These are phyloP conservation scores for Trichonephila clavata DNA, from an alignment of 1,140 invertebrate genomes.

Conservation along the genomic window DNA sequence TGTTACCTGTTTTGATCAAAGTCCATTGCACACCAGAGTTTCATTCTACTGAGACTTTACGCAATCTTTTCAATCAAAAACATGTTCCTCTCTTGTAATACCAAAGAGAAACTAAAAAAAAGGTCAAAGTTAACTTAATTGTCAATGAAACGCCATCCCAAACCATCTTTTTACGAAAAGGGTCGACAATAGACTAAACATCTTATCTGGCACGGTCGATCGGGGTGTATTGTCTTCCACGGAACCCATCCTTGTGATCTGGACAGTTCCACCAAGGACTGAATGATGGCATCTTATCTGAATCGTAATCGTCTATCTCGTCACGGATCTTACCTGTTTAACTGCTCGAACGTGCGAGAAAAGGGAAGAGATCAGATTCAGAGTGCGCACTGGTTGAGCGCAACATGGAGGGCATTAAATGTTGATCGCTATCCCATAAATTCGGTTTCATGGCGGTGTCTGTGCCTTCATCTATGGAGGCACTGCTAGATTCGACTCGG, in stretches of 20 bases:
- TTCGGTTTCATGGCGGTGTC: background rate
- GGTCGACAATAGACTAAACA: background rate
- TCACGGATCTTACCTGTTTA: slow-evolving; percentile 14
- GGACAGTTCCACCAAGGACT: background rate
- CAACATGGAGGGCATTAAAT: background rate
- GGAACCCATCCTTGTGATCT: background rate
- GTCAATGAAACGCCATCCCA: background rate
- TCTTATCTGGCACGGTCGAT: background rate
- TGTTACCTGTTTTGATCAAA: no score
- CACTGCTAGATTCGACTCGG: background rate
- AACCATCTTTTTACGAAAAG: background rate
- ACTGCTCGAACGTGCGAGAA: slow-evolving; percentile 1
- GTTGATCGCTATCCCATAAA: background rate
- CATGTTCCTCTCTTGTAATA: background rate
- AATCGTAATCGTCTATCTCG: background rate
- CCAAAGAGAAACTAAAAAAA: background rate
- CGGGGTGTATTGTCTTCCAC: background rate
- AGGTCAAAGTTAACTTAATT: background rate
- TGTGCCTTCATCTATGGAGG: background rate
- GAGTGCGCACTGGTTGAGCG: background rate
- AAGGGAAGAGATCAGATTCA: background rate
- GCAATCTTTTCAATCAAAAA: background rate
- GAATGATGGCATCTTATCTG: background rate
- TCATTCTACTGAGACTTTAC: no score
- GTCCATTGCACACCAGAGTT: no score